Percentiles rank a stretch among this genome's conserved stretches.
Evolutionary conservation across 2,888 invertebrate genomes (phyloP).

Genomic region (Campoplex capitator): DNA sequence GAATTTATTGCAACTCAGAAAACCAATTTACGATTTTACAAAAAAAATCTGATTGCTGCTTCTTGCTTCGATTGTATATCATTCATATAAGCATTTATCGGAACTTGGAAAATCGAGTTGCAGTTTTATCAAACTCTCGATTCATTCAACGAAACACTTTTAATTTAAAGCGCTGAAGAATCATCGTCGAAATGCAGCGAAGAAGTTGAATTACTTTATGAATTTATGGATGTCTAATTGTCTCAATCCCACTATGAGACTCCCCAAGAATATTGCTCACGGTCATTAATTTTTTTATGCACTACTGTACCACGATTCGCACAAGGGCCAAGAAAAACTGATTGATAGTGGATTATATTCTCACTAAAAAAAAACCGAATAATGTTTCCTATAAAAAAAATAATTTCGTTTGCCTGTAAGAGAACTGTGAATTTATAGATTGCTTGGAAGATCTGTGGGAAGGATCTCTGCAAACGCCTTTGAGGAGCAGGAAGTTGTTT

Average conservation of each 20-base stretch:
- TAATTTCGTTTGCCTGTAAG: too few relatives aligned
- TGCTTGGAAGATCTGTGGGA: neutral
- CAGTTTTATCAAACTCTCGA: too few relatives aligned
- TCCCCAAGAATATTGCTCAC: too few relatives aligned
- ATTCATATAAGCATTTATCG: too few relatives aligned
- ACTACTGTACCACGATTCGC: too few relatives aligned
- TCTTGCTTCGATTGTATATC: neutral
- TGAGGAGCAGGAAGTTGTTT: constrained; percentile 65
- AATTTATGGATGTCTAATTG: too few relatives aligned
- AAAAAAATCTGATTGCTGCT: neutral
- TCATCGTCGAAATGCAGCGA: neutral
- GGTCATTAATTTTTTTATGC: too few relatives aligned
- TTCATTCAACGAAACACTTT: neutral
- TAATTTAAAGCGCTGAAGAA: neutral
- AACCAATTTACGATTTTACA: neutral
- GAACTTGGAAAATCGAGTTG: too few relatives aligned
- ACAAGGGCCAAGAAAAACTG: too few relatives aligned
- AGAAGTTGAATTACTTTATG: neutral
- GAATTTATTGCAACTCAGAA: neutral
- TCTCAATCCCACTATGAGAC: too few relatives aligned
- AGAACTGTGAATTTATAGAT: neutral
- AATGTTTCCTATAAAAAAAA: too few relatives aligned
- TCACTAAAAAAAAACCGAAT: neutral
- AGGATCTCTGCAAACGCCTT: neutral
- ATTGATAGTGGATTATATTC: neutral